Evolutionary conservation across 2,797 vertebrate genomes (phyloP).

Genomic region (Pseudochaenichthys georgianus): DNA sequence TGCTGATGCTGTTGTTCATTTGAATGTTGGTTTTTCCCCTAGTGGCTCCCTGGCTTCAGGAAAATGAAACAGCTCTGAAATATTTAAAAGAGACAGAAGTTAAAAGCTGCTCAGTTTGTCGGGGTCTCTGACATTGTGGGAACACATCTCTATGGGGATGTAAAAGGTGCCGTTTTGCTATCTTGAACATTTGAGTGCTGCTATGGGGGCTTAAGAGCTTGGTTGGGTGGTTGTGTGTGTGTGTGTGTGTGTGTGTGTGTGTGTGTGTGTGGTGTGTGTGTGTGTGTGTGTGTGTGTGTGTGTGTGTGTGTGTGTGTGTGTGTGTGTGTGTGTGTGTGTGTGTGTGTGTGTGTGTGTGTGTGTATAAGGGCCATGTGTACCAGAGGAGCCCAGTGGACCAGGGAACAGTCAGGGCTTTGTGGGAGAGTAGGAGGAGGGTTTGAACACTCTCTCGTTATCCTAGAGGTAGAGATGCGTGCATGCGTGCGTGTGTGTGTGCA

Average conservation of each 20-base stretch:
- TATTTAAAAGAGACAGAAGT: conserved; percentile 61
- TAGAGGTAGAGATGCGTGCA: conserved; percentile 33
- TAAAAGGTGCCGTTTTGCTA: not conserved
- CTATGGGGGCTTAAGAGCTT: conserved; percentile 28
- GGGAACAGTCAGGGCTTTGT: conserved; percentile 77
- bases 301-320: conserved; percentile 23
- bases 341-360: conserved; percentile 23
- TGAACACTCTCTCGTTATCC: conserved; percentile 55
- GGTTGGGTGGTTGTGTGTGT: conserved; percentile 3
- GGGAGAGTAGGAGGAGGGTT: conserved; percentile 57
- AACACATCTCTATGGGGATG: conserved; percentile 39
- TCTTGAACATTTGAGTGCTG: conserved; percentile 30
- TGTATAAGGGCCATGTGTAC: conserved; percentile 56
- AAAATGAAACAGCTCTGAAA: conserved; percentile 59
- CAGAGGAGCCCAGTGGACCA: conserved; percentile 77
- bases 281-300: conserved; percentile 24
- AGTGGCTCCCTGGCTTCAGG: conserved; percentile 63
- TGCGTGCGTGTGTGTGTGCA: conserved; percentile 15
- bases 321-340: conserved; percentile 22
- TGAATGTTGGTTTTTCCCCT: conserved; percentile 55
- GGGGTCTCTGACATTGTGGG: conserved; percentile 19
- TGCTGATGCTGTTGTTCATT: conserved; percentile 78
- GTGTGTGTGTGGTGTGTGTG: no score
- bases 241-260: not conserved
- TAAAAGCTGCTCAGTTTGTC: conserved; percentile 36